Conservation (phyloP, 1,140 invertebrate genomes). For the Drosophila paulistorum region DNA sequence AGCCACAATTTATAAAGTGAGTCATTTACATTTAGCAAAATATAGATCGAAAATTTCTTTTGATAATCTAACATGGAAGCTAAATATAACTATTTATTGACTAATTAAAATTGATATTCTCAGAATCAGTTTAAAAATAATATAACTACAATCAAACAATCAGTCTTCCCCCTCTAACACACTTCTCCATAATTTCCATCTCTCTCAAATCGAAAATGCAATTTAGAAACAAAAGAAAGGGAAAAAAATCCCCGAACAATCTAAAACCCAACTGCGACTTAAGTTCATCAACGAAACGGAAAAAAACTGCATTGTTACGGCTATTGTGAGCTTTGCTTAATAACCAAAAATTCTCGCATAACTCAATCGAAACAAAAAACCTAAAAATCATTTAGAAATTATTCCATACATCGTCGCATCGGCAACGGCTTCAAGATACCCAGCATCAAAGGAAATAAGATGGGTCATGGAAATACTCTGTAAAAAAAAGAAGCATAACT, state of each 20-base stretch:
- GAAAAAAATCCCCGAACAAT: constrained; percentile 14
- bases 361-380: constrained; percentile 39
- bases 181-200: constrained; percentile 35
- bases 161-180: constrained; percentile 1
- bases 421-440: neutral
- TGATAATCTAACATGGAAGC: neutral
- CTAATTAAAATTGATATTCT: constrained; percentile 21
- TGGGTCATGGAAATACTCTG: neutral
- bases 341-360: constrained; percentile 70
- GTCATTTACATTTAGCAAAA: no score
- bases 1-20: no score
- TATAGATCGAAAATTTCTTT: no score
- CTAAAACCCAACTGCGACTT: constrained; percentile 30
- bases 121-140: constrained; percentile 43
- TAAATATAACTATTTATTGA: constrained; percentile 2
- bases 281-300: constrained; percentile 29
- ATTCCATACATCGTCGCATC: neutral
- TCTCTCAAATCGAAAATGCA: constrained; percentile 26
- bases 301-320: constrained; percentile 67
- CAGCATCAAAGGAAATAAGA: neutral
- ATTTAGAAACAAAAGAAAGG: constrained; percentile 16
- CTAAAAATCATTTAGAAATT: constrained; percentile 33
- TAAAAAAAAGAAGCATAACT: neutral
- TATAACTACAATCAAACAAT: constrained; percentile 17
- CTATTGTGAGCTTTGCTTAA: constrained; percentile 54